A percentile compares a stretch with the other conserved stretches of the same genome.
Conservation (phyloP, 2,113 vertebrate genomes). For the Gasterosteus aculeatus region DNA sequence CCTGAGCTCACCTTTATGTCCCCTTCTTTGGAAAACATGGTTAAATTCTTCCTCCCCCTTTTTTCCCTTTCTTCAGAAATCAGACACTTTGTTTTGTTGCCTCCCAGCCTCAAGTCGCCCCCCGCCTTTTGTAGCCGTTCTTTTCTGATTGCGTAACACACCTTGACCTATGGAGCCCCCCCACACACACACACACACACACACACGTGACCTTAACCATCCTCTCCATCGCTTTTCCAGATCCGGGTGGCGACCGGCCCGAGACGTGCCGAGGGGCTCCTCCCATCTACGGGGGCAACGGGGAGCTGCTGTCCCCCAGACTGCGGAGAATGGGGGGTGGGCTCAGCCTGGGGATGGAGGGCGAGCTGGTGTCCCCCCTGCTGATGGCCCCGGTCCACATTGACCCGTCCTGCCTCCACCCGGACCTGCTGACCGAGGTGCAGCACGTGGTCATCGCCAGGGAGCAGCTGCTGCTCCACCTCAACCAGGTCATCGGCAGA, state of each 20-base stretch:
- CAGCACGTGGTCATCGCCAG: constrained; percentile 95
- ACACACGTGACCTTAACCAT: constrained; percentile 49
- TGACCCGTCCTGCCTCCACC: constrained; percentile 91
- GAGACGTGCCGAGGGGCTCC: constrained; percentile 89
- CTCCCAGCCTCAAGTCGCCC: constrained; percentile 47
- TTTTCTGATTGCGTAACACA: constrained; percentile 60
- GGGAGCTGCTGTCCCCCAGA: constrained; percentile 91
- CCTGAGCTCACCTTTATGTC: background rate
- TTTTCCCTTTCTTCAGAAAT: background rate
- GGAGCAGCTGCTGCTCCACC: constrained; percentile 91
- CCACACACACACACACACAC: constrained; percentile 19
- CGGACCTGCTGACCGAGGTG: constrained; percentile 94
- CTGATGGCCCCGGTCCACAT: constrained; percentile 91
- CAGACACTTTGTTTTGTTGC: constrained; percentile 36
- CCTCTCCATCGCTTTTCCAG: constrained; percentile 74
- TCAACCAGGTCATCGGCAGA: constrained; percentile 95
- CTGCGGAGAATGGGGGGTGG: constrained; percentile 73
- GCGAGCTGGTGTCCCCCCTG: constrained; percentile 91
- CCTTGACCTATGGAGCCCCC: constrained; percentile 31
- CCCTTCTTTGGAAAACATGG: background rate
- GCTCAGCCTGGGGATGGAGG: constrained; percentile 77
- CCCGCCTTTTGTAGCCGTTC: constrained; percentile 54
- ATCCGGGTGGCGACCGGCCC: constrained; percentile 90
- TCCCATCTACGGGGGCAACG: constrained; percentile 86
- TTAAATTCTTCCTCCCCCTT: background rate